phyloP scores from a whole-genome alignment of 1,140 invertebrate species.

The Colletes latitarsis region DNA sequence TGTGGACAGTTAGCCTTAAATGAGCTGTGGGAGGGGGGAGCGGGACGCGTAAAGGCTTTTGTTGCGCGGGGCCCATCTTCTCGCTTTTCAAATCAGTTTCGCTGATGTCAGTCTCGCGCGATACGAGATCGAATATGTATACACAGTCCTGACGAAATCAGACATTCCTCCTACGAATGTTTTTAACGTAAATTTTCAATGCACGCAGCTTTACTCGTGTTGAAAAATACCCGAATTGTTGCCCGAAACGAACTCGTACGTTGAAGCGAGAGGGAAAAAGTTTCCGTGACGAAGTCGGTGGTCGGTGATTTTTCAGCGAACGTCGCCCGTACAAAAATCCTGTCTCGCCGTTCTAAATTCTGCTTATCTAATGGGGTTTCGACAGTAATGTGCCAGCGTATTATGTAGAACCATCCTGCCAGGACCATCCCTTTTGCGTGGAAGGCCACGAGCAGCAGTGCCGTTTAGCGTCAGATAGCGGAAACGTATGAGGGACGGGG shows the following conservation, averaged over 20 bases:
- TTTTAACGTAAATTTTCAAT: too few species aligned
- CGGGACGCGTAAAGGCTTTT: constrained; percentile 63
- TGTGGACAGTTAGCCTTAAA: constrained; percentile 80
- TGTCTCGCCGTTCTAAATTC: constrained; percentile 75
- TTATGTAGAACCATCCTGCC: constrained; percentile 75
- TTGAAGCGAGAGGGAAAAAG: neutral
- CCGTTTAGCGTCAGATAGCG: constrained; percentile 74
- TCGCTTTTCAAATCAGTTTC: constrained; percentile 64
- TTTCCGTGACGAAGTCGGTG: constrained; percentile 36
- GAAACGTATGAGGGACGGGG: constrained; percentile 74
- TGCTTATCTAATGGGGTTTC: constrained; percentile 72
- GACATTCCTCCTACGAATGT: neutral
- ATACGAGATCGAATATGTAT: constrained; percentile 48
- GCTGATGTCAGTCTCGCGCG: constrained; percentile 22
- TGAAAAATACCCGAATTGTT: neutral
- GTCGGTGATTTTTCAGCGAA: constrained; percentile 61
- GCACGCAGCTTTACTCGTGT: neutral
- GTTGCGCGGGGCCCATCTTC: constrained; percentile 55
- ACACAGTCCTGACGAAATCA: constrained; percentile 10
- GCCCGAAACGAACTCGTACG: neutral
- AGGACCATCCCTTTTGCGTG: constrained; percentile 73
- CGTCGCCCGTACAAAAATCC: constrained; percentile 63
- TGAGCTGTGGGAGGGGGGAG: constrained; percentile 69
- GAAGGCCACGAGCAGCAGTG: constrained; percentile 72
- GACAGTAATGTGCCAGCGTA: constrained; percentile 77